These are phyloP conservation scores for Chloroceryle amazona DNA, from an alignment of 2,797 vertebrate genomes.

Conservation along the genomic window DNA sequence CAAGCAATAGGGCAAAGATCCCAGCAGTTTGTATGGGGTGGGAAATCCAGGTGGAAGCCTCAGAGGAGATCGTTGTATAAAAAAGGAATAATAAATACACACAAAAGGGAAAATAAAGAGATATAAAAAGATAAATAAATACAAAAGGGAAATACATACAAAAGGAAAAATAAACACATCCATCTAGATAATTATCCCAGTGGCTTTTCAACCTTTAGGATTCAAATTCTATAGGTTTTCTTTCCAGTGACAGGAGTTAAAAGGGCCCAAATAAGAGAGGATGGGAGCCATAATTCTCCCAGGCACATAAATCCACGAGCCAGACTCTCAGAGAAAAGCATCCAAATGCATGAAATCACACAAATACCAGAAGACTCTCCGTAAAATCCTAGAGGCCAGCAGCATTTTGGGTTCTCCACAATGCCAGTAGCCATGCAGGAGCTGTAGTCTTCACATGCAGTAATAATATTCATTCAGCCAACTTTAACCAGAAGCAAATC, in stretches of 20 bases:
- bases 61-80: not conserved
- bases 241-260: not conserved
- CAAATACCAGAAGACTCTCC: not conserved
- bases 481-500: slow-evolving; percentile 20
- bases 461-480: not conserved
- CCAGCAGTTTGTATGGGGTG: not conserved
- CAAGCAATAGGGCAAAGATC: not conserved
- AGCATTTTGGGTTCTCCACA: not conserved
- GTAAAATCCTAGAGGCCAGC: slow-evolving; percentile 8
- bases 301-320: not conserved
- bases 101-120: not conserved
- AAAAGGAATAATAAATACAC: not conserved
- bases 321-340: not conserved
- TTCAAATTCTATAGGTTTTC: not conserved
- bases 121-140: not conserved
- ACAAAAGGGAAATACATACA: not conserved
- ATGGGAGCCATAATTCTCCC: not conserved
- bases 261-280: not conserved
- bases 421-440: not conserved
- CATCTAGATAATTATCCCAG: not conserved
- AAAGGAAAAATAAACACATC: not conserved
- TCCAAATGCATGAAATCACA: not conserved
- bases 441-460: not conserved
- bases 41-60: not conserved
- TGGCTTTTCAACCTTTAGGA: not conserved